Conservation (phyloP, 2,797 vertebrate genomes). For the Iguana delicatissima region DNA sequence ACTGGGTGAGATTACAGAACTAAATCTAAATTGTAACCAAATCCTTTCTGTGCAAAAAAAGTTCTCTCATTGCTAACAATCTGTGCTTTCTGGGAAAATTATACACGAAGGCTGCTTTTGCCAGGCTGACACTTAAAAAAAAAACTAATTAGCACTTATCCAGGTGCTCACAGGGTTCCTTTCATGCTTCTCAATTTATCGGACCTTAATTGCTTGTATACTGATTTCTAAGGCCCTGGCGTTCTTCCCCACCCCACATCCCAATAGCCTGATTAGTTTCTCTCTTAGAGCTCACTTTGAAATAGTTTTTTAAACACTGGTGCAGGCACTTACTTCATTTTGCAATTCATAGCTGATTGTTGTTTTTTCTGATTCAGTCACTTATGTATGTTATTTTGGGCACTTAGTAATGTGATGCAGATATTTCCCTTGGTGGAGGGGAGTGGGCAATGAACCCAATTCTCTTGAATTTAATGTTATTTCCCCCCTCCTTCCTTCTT, state of each 20-base stretch:
- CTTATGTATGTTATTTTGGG: slow-evolving; percentile 43
- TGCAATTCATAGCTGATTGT: not conserved
- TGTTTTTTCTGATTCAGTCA: slow-evolving; percentile 24
- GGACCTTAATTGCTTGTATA: slow-evolving; percentile 61
- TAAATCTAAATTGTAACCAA: slow-evolving; percentile 75
- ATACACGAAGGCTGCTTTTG: slow-evolving; percentile 60
- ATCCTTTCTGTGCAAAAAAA: slow-evolving; percentile 66
- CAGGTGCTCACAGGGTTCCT: slow-evolving; percentile 21
- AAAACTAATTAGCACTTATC: slow-evolving; percentile 42
- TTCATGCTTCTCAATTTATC: slow-evolving; percentile 52
- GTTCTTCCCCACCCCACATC: not conserved
- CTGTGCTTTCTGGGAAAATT: slow-evolving; percentile 59
- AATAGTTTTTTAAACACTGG: slow-evolving; percentile 31
- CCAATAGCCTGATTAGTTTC: slow-evolving; percentile 56
- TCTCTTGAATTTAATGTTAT: slow-evolving; percentile 74
- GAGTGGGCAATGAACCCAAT: not conserved
- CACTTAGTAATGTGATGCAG: slow-evolving; percentile 40
- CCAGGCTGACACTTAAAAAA: slow-evolving; percentile 13
- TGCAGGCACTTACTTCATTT: not conserved
- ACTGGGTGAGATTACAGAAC: slow-evolving; percentile 7
- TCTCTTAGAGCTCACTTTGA: slow-evolving; percentile 67
- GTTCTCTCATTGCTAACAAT: slow-evolving; percentile 70
- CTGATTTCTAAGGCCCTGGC: slow-evolving; percentile 65
- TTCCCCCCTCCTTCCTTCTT: slow-evolving; percentile 48
- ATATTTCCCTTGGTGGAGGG: slow-evolving; percentile 21